These are phyloP conservation scores for Andrena trimmerana DNA, from an alignment of 2,888 invertebrate genomes.

Conservation along the genomic window DNA sequence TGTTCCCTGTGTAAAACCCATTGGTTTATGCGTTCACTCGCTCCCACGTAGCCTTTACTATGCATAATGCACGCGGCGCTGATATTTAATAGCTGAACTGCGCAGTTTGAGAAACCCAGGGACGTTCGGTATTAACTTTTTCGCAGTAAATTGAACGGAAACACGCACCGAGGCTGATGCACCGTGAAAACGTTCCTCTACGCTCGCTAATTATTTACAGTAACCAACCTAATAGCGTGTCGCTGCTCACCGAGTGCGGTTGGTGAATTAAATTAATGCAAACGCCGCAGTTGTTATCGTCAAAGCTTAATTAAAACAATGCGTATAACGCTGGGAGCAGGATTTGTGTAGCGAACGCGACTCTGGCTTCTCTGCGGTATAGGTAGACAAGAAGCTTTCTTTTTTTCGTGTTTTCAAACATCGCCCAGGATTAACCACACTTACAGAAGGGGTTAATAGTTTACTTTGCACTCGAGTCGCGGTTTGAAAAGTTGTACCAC, in stretches of 20 bases:
- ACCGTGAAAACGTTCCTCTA: neutral
- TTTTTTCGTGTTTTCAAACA: neutral
- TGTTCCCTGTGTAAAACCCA: slow-evolving; percentile 25
- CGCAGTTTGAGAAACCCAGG: neutral
- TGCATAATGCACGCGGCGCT: neutral
- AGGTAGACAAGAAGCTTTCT: slow-evolving; percentile 6
- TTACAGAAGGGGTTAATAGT: neutral
- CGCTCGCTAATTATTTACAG: slow-evolving; percentile 32
- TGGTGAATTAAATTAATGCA: slow-evolving; percentile 33
- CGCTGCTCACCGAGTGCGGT: neutral
- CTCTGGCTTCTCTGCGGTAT: neutral
- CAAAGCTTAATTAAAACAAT: slow-evolving; percentile 40
- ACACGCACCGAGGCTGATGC: neutral
- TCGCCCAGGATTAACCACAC: neutral
- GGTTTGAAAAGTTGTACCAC: neutral
- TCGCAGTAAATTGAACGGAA: neutral
- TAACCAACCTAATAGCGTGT: neutral
- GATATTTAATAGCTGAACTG: neutral
- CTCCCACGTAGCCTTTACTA: no score
- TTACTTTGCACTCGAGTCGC: neutral
- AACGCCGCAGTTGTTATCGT: slow-evolving; percentile 3
- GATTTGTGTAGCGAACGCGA: neutral
- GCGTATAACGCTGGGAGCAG: neutral
- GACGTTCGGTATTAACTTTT: neutral
- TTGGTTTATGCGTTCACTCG: neutral